Evolutionary conservation across 2,113 vertebrate genomes (phyloP).

Genomic region (Picathartes gymnocephalus): DNA sequence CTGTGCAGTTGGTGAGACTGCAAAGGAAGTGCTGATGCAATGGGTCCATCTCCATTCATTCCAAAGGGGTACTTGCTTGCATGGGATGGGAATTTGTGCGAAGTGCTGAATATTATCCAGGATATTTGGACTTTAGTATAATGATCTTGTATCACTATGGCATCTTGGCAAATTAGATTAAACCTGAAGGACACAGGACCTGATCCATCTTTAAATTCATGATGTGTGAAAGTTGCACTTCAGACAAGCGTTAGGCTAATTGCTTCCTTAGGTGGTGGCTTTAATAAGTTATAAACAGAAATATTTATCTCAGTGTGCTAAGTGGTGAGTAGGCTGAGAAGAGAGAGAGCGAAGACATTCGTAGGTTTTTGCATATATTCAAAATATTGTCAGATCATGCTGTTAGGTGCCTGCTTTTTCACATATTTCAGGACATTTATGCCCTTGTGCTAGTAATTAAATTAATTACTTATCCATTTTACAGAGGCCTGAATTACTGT

Average conservation of each 20-base stretch:
- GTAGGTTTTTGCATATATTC: background rate
- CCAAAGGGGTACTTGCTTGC: background rate
- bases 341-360: background rate
- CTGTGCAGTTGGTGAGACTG: background rate
- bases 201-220: slow-evolving; percentile 57
- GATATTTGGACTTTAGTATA: background rate
- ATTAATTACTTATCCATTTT: slow-evolving; percentile 77
- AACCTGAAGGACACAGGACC: slow-evolving; percentile 32
- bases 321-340: background rate
- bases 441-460: slow-evolving; percentile 57
- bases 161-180: slow-evolving; percentile 44
- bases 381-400: background rate
- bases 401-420: background rate
- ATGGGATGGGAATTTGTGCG: background rate
- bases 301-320: slow-evolving; percentile 24
- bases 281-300: slow-evolving; percentile 64
- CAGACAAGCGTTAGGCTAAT: slow-evolving; percentile 61
- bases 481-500: slow-evolving; percentile 68
- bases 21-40: background rate
- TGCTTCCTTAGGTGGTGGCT: slow-evolving; percentile 59
- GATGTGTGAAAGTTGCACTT: slow-evolving; percentile 55
- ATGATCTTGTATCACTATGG: background rate
- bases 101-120: slow-evolving; percentile 9
- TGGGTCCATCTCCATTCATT: background rate
- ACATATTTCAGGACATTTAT: background rate